These are phyloP conservation scores for Operophtera brumata DNA, from an alignment of 2,888 invertebrate genomes.

Conservation along the genomic window DNA sequence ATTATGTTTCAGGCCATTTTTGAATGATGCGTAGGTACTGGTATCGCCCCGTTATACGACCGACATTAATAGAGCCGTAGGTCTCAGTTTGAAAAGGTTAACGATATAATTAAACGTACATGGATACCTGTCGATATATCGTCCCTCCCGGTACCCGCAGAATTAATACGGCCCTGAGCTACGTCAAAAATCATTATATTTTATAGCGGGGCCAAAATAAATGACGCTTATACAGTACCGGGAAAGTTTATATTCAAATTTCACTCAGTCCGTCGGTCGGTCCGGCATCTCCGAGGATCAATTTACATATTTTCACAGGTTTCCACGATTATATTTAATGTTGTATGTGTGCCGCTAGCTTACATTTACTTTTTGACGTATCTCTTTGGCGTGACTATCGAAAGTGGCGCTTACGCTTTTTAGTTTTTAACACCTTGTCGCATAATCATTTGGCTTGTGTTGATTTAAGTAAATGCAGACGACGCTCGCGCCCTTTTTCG, in stretches of 20 bases:
- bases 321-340: slow-evolving; percentile 70
- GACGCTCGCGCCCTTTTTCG: slow-evolving; percentile 8
- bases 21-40: slow-evolving; percentile 20
- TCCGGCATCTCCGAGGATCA: slow-evolving; percentile 78
- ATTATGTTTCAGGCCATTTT: slow-evolving; percentile 19
- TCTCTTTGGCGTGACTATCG: slow-evolving; percentile 1
- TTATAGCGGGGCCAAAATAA: slow-evolving; percentile 76
- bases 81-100: slow-evolving; percentile 40
- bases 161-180: slow-evolving; percentile 71
- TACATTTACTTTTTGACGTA: slow-evolving; percentile 18
- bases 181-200: slow-evolving; percentile 80
- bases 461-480: slow-evolving; percentile 2
- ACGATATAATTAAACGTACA: slow-evolving; percentile 40
- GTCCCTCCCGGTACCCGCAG: slow-evolving; percentile 56
- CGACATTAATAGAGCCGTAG: slow-evolving; percentile 13
- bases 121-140: slow-evolving; percentile 63
- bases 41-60: slow-evolving; percentile 8
- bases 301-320: slow-evolving; percentile 81
- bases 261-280: slow-evolving; percentile 72
- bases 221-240: slow-evolving; percentile 60
- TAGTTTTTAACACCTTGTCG: not conserved
- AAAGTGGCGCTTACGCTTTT: slow-evolving; percentile 4
- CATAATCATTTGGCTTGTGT: slow-evolving; percentile 3
- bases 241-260: slow-evolving; percentile 80
- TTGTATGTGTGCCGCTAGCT: slow-evolving; percentile 50